A percentile compares a stretch with the other conserved stretches of the same genome.
Conservation (phyloP, 2,113 vertebrate species). For the Lichenostomus cassidix region DNA sequence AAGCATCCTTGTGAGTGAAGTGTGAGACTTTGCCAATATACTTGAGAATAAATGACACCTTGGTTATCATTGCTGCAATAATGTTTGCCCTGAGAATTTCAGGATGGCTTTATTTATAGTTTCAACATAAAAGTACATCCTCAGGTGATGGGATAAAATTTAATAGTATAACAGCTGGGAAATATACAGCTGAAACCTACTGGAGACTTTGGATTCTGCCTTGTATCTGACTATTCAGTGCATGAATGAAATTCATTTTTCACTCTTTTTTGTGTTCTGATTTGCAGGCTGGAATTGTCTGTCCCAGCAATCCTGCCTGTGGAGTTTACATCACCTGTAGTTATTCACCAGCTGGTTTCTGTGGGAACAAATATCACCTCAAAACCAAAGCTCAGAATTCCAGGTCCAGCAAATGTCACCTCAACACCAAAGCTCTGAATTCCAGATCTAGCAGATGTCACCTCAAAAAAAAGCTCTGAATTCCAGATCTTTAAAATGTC, state of each 20-base stretch:
- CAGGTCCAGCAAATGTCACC: not conserved
- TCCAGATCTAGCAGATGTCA: no score
- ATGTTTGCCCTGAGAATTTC: not conserved
- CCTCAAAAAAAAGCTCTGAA: no score
- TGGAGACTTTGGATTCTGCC: slow-evolving; percentile 9
- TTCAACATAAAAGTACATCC: not conserved
- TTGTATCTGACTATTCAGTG: not conserved
- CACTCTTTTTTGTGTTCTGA: not conserved
- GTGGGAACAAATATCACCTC: slow-evolving; percentile 48
- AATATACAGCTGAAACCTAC: not conserved
- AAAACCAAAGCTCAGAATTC: not conserved
- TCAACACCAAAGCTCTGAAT: no score
- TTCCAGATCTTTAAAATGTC: no score
- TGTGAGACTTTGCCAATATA: not conserved
- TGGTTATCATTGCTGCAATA: not conserved
- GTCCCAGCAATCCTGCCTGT: slow-evolving; percentile 9
- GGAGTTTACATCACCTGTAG: slow-evolving; percentile 50
- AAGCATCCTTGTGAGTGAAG: not conserved
- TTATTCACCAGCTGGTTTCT: slow-evolving; percentile 59
- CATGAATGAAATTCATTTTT: slow-evolving; percentile 19
- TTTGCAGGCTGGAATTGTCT: slow-evolving; percentile 2
- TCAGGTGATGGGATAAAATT: not conserved
- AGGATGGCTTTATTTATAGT: not conserved
- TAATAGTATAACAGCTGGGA: not conserved
- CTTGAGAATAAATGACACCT: not conserved